A percentile compares a stretch with the other conserved stretches of the same genome.
Conservation (phyloP, 2,113 vertebrate species). For the Callaeas wilsoni region DNA sequence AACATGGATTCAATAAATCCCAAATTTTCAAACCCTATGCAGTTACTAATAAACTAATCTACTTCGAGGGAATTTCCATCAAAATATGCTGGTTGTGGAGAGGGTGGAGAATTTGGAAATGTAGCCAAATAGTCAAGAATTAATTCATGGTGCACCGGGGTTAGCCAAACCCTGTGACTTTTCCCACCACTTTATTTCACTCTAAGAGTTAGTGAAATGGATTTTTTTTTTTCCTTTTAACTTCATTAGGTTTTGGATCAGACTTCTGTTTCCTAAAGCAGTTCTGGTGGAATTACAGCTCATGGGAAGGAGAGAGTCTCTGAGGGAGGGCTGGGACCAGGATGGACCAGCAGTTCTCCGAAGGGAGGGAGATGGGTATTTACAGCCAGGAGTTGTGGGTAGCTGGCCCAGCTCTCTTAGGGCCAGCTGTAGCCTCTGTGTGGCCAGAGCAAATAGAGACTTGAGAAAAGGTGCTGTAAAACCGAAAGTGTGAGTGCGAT, state of each 20-base stretch:
- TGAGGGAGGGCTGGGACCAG: not conserved
- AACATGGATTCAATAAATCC: not conserved
- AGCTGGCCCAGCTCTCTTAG: not conserved
- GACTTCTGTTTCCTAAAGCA: not conserved
- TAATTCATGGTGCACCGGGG: not conserved
- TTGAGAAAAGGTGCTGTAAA: not conserved
- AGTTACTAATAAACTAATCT: not conserved
- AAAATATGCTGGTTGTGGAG: not conserved
- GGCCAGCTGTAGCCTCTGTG: not conserved
- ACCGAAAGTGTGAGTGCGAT: not conserved
- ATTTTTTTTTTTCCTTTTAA: not conserved
- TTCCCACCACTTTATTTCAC: not conserved
- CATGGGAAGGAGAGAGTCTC: not conserved
- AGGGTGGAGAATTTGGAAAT: not conserved
- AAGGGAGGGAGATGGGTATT: accelerated
- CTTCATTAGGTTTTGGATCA: not conserved
- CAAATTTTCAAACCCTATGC: not conserved
- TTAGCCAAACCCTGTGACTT: not conserved
- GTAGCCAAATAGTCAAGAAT: not conserved
- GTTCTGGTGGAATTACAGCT: not conserved
- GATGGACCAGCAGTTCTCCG: not conserved
- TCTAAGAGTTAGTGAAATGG: not conserved
- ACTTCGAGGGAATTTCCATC: not conserved
- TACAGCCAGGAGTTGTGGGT: not conserved
- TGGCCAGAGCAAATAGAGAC: not conserved